Evolutionary conservation across 2,113 vertebrate species (phyloP), one percentile per base, ranked within the genome.

Genomic region (Garra rufa): DNA sequence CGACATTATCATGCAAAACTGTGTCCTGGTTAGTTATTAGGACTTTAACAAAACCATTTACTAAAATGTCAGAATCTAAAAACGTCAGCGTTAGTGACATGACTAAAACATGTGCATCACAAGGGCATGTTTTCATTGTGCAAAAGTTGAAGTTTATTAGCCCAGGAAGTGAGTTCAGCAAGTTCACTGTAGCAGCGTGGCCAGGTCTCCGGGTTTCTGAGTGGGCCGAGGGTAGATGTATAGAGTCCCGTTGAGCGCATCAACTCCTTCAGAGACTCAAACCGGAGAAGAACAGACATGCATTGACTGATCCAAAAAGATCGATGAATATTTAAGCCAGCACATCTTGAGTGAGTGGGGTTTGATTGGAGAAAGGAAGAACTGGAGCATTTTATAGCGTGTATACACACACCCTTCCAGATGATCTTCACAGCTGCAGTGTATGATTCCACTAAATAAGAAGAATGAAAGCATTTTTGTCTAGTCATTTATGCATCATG

Each of bases 141-240:
- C 43, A 70, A 55, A 24, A 61, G 15, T 63, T 70, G 2, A 57
- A 70, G 41, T 86, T 67, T 80, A 69, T 80, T 84, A 46, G 41
- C 50, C 69, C 76, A n/a, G 50, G 50, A 78, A 69, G 34, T 30
- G 41, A 88, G 91, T 91, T 93, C 89, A 93, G 10, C 26, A 87
- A 89, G 90, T 91, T 26, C 90, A 90, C 52, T 79, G 80, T 48
- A 79, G 30, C 34, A 76, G 50, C 9, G 7, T 15, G 34, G 55
- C 80, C 38, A 30, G 38, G 14, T 75, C 30, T 76, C 48, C 28
- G 24, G 61, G 59, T 82, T 28, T 57, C 50, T 80, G 69, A 85
- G 76, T 88, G 84, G 76, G 84, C 82, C 65, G 81, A 81, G 70
- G 48, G 55, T 57, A 79, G 75, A 83, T 84, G 69, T 86, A 80